These are phyloP conservation scores for Macroramphosus scolopax DNA, from an alignment of 2,797 vertebrate species.

Conservation along the genomic window DNA sequence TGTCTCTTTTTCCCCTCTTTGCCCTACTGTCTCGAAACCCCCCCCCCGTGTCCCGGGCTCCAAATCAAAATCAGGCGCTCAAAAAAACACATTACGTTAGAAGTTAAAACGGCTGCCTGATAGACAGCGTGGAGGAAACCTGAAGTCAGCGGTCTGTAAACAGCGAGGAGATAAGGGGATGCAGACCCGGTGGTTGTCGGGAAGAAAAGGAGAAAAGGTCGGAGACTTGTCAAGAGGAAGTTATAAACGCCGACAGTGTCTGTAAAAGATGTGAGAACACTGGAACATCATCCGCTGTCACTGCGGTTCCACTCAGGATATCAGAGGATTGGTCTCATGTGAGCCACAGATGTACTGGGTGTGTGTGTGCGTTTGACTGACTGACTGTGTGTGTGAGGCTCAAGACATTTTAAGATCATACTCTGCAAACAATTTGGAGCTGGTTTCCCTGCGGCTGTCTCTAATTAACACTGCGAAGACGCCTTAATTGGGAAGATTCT, in stretches of 20 bases:
- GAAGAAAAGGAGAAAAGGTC: conserved; percentile 21
- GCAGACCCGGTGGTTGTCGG: conserved; percentile 45
- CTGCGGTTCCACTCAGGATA: conserved; percentile 65
- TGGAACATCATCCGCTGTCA: conserved; percentile 71
- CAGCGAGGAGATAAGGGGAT: conserved; percentile 53
- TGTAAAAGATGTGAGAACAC: conserved; percentile 68
- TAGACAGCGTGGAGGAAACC: conserved; percentile 34
- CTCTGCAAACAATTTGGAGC: conserved; percentile 85
- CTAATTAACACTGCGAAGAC: conserved; percentile 84
- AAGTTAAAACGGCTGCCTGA: conserved; percentile 28
- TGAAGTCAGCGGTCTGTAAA: conserved; percentile 42
- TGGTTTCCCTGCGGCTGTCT: conserved; percentile 84
- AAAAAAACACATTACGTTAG: conserved; percentile 12
- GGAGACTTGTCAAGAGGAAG: conserved; percentile 68
- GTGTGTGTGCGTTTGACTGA: conserved; percentile 20
- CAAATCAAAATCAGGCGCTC: conserved; percentile 51
- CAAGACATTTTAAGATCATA: conserved; percentile 81
- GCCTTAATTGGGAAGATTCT: conserved; percentile 68
- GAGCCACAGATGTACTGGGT: conserved; percentile 66
- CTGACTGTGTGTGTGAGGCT: conserved; percentile 39
- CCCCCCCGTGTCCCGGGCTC: conserved; percentile 19
- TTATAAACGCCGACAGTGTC: conserved; percentile 63
- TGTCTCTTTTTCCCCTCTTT: conserved; percentile 20
- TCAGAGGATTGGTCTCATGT: conserved; percentile 71
- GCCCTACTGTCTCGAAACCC: conserved; percentile 33